Evolutionary conservation across 2,113 vertebrate genomes (phyloP).

Genomic region (Damaliscus lunatus): DNA sequence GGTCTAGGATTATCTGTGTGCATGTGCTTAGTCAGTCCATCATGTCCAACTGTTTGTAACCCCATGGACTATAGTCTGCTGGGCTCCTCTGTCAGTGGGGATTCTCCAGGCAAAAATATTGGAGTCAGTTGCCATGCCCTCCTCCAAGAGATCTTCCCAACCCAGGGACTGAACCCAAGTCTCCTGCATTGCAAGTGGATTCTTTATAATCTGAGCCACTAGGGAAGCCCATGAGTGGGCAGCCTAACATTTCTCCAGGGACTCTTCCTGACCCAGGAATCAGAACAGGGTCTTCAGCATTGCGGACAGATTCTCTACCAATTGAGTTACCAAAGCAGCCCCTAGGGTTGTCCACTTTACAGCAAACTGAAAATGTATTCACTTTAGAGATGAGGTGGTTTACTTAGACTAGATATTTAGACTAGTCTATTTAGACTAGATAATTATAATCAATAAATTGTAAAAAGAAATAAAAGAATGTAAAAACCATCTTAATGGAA

Average conservation of each 20-base stretch:
- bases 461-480: too few species aligned
- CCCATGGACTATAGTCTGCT: background rate
- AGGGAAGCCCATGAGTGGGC: background rate
- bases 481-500: too few species aligned
- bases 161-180: background rate
- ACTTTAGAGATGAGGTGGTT: too few species aligned
- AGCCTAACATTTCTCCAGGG: background rate
- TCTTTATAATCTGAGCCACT: background rate
- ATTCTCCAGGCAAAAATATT: background rate
- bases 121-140: fast-evolving
- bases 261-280: background rate
- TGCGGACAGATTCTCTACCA: too few species aligned
- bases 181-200: fast-evolving
- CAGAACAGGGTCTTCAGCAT: too few species aligned
- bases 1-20: background rate
- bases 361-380: too few species aligned
- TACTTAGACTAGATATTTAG: too few species aligned
- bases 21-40: background rate
- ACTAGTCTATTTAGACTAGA: too few species aligned
- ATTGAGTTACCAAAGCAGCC: too few species aligned
- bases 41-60: background rate
- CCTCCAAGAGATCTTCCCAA: background rate
- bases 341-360: too few species aligned
- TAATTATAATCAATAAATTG: too few species aligned
- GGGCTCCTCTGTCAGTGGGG: background rate